These are phyloP conservation scores for Bathybates hornii DNA, from an alignment of 2,113 vertebrate genomes.

Conservation along the genomic window DNA sequence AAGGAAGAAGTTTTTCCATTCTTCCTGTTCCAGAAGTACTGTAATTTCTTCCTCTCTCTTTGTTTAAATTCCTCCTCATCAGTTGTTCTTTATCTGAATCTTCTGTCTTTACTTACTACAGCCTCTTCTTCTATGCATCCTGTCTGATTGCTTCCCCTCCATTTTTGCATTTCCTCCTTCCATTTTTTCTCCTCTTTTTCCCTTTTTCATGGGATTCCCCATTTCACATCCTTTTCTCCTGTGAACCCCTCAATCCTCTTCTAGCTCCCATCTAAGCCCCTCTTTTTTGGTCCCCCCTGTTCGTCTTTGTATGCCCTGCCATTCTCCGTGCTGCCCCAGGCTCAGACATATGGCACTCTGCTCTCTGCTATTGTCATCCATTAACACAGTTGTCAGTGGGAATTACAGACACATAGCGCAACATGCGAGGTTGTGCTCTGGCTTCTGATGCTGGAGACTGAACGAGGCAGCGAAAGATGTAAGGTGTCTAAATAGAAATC, in stretches of 20 bases:
- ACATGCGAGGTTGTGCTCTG: conserved; percentile 39
- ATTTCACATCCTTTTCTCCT: not conserved
- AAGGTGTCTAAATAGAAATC: conserved; percentile 17
- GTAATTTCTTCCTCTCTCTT: not conserved
- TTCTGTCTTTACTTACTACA: not conserved
- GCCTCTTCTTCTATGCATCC: not conserved
- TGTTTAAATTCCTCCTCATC: not conserved
- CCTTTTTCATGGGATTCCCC: not conserved
- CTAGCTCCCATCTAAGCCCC: not conserved
- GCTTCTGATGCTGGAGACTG: conserved; percentile 36
- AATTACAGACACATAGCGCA: conserved; percentile 63
- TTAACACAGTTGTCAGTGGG: conserved; percentile 76
- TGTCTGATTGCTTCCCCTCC: not conserved
- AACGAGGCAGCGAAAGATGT: conserved; percentile 17
- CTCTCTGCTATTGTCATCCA: conserved; percentile 71
- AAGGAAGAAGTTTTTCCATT: not conserved
- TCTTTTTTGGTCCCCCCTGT: not conserved
- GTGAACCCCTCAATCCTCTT: not conserved
- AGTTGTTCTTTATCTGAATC: not conserved
- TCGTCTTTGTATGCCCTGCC: conserved; percentile 60
- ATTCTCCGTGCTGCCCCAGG: conserved; percentile 61
- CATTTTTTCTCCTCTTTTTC: not conserved
- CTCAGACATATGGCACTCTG: conserved; percentile 69
- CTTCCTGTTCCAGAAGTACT: not conserved
- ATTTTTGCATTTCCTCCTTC: not conserved